phyloP scores from a whole-genome alignment of 2,797 vertebrate genomes.

The Mus caroli region DNA sequence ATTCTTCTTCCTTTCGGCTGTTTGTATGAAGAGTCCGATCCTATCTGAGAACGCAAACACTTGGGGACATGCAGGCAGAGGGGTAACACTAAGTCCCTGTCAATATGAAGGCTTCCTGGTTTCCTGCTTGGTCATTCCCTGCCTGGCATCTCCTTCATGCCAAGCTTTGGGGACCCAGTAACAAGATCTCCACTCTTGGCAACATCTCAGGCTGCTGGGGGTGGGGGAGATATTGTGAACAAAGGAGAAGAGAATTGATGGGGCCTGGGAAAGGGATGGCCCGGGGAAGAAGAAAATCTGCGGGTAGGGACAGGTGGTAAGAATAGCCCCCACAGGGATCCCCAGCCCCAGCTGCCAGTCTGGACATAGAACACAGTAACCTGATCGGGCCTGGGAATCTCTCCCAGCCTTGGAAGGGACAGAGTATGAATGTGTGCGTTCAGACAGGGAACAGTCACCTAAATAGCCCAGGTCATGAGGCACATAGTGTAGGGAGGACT shows the following conservation, averaged over 20 bases:
- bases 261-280: neutral
- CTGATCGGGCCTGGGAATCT: constrained; percentile 18
- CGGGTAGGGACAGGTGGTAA: neutral
- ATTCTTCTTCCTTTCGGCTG: neutral
- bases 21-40: neutral
- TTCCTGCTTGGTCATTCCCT: neutral
- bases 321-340: neutral
- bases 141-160: neutral
- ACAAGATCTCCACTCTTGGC: neutral
- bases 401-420: neutral
- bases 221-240: rapidly evolving
- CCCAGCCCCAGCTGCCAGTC: constrained; percentile 6
- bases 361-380: neutral
- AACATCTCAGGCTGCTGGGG: neutral
- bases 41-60: neutral
- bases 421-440: neutral
- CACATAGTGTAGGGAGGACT: neutral
- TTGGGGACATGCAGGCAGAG: neutral
- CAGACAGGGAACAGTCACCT: neutral
- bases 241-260: neutral
- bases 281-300: neutral
- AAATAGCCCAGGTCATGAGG: constrained; percentile 75
- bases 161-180: neutral
- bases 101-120: neutral
- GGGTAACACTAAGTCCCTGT: neutral